Base-by-base conservation (phyloP, 2,797 vertebrate species). In the Leptodactylus fallax region DNA sequence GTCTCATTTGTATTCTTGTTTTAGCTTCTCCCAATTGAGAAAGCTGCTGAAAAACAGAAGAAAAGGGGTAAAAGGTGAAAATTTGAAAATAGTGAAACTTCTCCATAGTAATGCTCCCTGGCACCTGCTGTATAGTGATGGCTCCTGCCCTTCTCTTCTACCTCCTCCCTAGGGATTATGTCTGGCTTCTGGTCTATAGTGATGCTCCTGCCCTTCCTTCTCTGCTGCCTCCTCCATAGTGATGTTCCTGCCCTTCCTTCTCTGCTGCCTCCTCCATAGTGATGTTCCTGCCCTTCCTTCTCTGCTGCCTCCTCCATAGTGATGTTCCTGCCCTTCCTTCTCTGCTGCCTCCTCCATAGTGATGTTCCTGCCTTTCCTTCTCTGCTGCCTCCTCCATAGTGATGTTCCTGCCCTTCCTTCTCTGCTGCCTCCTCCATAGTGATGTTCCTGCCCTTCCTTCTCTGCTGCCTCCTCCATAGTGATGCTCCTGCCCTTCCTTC, bases 21-120 rank as follows among this genome's bases (percentile, higher is more conserved):
- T 67, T 83, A 99, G 98, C 94, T 99, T 92, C 95, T 99, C 91
- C 98, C 98, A 21, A 99, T 99, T 87, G 98, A 99, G 89, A 96
- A 94, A 91, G 97, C 97, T 81, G 97, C 97, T 45, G 95, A 91
- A 93, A 99, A 97, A 93, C 95, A 94, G 88, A 98, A 97, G 88
- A 94, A 86, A 93, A 53, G 91, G 17, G 81, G 76, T 80, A 74
- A 25, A 0, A 74, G 0, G 0, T 58, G 0, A 85, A 23, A n/a
- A 49, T 21, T 14, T 12, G n/a, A 55, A 71, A 23, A 56, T 79
- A 60, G n/a, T 23, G 14, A 19, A 17, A 72, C 10, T 19, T 13
- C 27, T 45, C 2, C 27, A 36, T 16, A 71, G 25, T 71, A 21
- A 36, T 61, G 6, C 16, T 63, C 65, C 14, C 19, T 25, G 1